These are phyloP conservation scores for Anabacerthia variegaticeps DNA, from an alignment of 2,797 vertebrate species.

Conservation along the genomic window DNA sequence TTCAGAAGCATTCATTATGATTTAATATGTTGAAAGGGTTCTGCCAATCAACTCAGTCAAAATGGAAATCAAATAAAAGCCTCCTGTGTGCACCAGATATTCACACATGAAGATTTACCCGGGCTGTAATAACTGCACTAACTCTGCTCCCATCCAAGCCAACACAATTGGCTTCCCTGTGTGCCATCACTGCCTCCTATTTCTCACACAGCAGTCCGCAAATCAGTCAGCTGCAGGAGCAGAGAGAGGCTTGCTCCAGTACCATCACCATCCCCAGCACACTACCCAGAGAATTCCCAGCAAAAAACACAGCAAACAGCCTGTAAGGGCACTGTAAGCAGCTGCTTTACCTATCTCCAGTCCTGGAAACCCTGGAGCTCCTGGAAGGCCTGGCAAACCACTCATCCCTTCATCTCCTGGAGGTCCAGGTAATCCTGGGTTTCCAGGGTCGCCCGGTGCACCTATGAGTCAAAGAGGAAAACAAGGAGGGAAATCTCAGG, in stretches of 20 bases:
- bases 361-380: constrained; percentile 66
- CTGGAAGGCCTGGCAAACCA: constrained; percentile 73
- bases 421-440: constrained; percentile 76
- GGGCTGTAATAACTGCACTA: background rate
- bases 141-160: background rate
- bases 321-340: background rate
- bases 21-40: background rate
- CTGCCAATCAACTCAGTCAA: background rate
- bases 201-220: background rate
- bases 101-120: background rate
- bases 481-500: background rate
- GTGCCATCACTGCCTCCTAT: background rate
- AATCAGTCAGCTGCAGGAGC: background rate
- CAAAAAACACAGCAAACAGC: background rate
- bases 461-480: constrained; percentile 72
- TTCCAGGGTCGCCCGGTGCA: constrained; percentile 81
- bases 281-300: background rate
- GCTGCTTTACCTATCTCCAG: constrained; percentile 65
- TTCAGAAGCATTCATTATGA: background rate
- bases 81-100: background rate
- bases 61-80: background rate
- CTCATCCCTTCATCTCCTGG: constrained; percentile 73
- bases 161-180: background rate
- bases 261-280: background rate
- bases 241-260: background rate